A percentile compares a stretch with the other conserved stretches of the same genome.
phyloP scores from a whole-genome alignment of 1,140 invertebrate species.

The Stegodyphus mimosarum region DNA sequence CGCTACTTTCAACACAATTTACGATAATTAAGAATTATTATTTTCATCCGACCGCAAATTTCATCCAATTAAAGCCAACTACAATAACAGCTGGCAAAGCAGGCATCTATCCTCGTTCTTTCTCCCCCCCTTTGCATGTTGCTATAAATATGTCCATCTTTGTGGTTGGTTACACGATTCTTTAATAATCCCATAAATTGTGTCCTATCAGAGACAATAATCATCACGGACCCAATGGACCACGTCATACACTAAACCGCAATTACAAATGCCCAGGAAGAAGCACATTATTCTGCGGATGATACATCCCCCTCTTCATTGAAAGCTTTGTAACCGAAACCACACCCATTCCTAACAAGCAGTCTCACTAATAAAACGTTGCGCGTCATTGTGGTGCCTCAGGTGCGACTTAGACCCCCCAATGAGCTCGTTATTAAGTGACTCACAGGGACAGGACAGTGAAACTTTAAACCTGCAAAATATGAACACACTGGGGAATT shows the following conservation, averaged over 20 bases:
- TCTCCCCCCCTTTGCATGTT: too few species aligned
- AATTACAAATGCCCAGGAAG: constrained; percentile 8
- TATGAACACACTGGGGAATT: constrained; percentile 13
- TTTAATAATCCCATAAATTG: not conserved
- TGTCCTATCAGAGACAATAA: constrained; percentile 17
- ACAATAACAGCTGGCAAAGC: too few species aligned
- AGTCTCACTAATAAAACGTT: constrained; percentile 31
- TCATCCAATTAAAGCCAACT: too few species aligned
- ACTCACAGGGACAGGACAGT: constrained; percentile 7
- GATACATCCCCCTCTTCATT: too few species aligned
- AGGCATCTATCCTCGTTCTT: too few species aligned
- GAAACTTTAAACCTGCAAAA: constrained; percentile 18
- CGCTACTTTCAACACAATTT: too few species aligned
- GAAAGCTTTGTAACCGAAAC: not conserved
- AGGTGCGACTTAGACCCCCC: constrained; percentile 42
- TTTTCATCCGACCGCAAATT: too few species aligned
- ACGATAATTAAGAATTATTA: too few species aligned
- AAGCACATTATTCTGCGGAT: not conserved
- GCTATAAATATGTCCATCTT: not conserved
- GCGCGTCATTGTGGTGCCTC: constrained; percentile 36
- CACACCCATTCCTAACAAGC: constrained; percentile 50
- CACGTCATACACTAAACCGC: constrained; percentile 26
- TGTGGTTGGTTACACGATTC: not conserved
- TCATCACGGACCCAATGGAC: constrained; percentile 19
- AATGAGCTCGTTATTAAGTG: constrained; percentile 42